These are phyloP conservation scores for Omphaloscelis lunosa DNA, from an alignment of 2,888 invertebrate species.

Conservation along the genomic window DNA sequence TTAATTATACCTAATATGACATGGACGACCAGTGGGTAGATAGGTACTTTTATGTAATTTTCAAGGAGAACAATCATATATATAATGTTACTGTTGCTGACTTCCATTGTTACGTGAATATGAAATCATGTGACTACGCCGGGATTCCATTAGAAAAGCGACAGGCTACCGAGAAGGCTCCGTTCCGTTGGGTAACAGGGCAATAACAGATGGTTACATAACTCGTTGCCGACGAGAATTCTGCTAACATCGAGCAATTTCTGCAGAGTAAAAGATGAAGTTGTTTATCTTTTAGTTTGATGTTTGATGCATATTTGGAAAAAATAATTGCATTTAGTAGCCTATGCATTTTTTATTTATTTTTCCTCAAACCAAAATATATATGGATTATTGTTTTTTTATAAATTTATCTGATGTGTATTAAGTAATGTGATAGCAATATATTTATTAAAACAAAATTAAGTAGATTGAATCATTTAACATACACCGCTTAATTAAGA, in stretches of 20 bases:
- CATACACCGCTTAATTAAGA: no score
- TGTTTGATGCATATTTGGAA: no score
- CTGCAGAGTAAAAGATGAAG: background rate
- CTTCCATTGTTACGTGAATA: constrained; percentile 23
- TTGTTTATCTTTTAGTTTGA: background rate
- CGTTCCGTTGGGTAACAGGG: constrained; percentile 28
- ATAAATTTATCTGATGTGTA: no score
- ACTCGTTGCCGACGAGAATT: constrained; percentile 31
- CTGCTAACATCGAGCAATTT: background rate
- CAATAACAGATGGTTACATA: constrained; percentile 33
- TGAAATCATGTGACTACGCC: constrained; percentile 10
- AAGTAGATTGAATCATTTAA: background rate
- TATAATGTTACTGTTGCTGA: background rate
- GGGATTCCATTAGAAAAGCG: constrained; percentile 25
- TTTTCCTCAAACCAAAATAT: no score
- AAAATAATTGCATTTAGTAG: no score
- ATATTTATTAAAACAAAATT: background rate
- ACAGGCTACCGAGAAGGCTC: constrained; percentile 26
- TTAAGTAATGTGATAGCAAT: no score
- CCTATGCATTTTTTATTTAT: no score
- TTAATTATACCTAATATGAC: background rate
- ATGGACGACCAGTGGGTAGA: background rate
- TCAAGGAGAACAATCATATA: background rate
- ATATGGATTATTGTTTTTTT: background rate
- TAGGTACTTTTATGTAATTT: background rate